Evolutionary conservation across 2,113 vertebrate species (phyloP).

Genomic region (Oreochromis tanganicae): DNA sequence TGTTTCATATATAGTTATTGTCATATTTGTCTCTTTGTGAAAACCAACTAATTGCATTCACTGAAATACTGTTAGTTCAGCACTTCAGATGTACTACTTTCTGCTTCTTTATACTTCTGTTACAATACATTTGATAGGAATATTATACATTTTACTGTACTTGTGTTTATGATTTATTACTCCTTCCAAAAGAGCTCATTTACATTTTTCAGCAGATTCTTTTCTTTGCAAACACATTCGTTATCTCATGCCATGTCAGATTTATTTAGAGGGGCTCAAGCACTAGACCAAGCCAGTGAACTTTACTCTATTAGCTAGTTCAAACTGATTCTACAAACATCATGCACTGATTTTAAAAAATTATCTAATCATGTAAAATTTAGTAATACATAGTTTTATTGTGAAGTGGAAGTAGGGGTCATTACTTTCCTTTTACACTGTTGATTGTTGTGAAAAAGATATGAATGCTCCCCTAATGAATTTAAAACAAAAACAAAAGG

Average conservation of each 20-base stretch:
- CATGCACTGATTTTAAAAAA: background rate
- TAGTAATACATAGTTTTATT: background rate
- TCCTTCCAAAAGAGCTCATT: background rate
- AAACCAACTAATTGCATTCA: background rate
- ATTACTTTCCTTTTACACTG: accelerated
- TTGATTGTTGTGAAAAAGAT: background rate
- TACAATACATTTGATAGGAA: background rate
- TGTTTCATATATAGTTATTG: background rate
- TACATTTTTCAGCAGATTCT: background rate
- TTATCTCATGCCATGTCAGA: background rate
- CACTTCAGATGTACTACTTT: background rate
- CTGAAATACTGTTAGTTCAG: background rate
- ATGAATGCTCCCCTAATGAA: background rate
- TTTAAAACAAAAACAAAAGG: background rate
- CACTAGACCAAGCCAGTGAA: background rate
- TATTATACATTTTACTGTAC: background rate
- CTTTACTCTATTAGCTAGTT: background rate
- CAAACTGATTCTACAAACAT: background rate
- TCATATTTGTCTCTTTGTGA: background rate
- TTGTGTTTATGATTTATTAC: background rate
- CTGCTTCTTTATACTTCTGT: background rate
- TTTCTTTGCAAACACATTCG: background rate
- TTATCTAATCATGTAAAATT: background rate
- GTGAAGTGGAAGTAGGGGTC: background rate
- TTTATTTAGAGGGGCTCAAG: background rate